A percentile compares a stretch with the other conserved stretches of the same genome.
phyloP scores from a whole-genome alignment of 2,113 vertebrate species.

The Zosterops japonicus region DNA sequence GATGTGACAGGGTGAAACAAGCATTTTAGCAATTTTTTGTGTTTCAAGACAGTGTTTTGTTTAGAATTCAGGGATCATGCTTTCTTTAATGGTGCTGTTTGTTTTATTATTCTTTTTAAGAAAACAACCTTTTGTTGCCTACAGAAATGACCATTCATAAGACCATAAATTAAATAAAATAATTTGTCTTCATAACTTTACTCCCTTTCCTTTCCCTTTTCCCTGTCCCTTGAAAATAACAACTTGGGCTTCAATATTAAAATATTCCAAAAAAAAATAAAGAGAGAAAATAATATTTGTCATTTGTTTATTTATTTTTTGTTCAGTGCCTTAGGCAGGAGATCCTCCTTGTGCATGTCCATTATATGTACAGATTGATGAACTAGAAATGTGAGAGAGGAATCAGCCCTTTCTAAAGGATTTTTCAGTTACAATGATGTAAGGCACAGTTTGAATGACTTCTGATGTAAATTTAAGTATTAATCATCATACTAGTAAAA shows the following conservation, averaged over 20 bases:
- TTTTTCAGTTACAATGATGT: background rate
- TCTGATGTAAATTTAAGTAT: background rate
- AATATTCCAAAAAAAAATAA: conserved; percentile 81
- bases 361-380: background rate
- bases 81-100: conserved; percentile 86
- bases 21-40: conserved; percentile 65
- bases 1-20: conserved; percentile 71
- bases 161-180: conserved; percentile 77
- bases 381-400: background rate
- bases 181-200: conserved; percentile 72
- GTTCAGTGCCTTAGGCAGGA: conserved; percentile 39
- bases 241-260: conserved; percentile 78
- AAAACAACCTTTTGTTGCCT: conserved; percentile 75
- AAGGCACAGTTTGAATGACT: background rate
- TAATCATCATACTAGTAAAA: conserved; percentile 25
- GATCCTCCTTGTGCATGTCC: background rate
- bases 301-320: conserved; percentile 61
- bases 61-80: conserved; percentile 88
- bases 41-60: conserved; percentile 77
- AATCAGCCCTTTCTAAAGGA: background rate
- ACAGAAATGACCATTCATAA: conserved; percentile 76
- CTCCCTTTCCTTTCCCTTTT: conserved; percentile 63
- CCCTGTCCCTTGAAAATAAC: conserved; percentile 67
- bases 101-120: conserved; percentile 68
- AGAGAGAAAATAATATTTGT: conserved; percentile 70